Evolutionary conservation across 2,113 vertebrate species (phyloP), one percentile per base, ranked within the genome.

Genomic region (Saguinus imperator): DNA sequence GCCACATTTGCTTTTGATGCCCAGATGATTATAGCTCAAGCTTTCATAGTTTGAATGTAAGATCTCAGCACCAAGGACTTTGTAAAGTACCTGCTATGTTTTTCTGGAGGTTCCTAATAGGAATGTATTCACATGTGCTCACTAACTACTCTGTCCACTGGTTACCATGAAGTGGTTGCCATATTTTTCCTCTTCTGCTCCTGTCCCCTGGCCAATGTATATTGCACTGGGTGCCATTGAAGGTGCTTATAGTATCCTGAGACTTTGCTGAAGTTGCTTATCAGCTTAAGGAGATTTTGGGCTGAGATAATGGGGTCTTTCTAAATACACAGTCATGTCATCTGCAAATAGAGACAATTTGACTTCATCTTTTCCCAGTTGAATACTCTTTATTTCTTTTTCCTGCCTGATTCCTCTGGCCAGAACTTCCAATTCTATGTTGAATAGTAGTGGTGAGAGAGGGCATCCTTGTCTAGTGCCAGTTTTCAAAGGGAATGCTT

Each of bases 1-100:
- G 18, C 76, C 48, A 70, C 37, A 48, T 91, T 94, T 94, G 43
- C 20, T 94, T 94, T 91, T 94, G 20, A 91, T 58, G 82, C 21
- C 35, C 82, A 94, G 70, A 70, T 88, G 95, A 72, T 32, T 79
- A 72, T 50, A 85, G 55, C 86, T 95, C 20, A 92, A 32, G 25
- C 32, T 29, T 90, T 88, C n/a, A 70, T 9, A 95, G 18, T 92
- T 83, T 76, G 68, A 92, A 64, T 94, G 61, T 4, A 89, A 55
- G 40, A 48, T 80, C 55, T 92, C 27, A 77, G 52, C n/a, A 79
- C 6, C 48, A 92, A 70, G 68, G 85, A 13, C 55, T 94, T 95
- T 79, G 64, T 52, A 52, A 35, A 84, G 72, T 87, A 35, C 73
- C 29, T 35, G 73, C 50, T 80, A 25, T 77, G 35, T 79, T 94